A percentile compares a stretch with the other conserved stretches of the same genome.
phyloP scores from a whole-genome alignment of 2,797 vertebrate species.

The Helicolenus hilgendorfi region DNA sequence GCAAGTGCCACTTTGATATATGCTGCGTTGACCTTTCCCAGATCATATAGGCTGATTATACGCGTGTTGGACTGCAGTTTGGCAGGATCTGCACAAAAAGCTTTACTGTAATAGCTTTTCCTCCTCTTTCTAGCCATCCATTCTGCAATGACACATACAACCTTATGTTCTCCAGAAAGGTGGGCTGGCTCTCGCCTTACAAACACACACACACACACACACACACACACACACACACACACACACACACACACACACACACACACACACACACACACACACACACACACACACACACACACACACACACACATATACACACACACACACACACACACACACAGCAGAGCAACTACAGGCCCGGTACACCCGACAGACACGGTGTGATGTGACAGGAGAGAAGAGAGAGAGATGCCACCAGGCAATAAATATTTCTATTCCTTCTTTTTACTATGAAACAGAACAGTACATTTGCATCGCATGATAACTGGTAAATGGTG shows the following conservation, averaged over 20 bases:
- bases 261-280: slow-evolving; percentile 38
- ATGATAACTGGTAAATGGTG: background rate
- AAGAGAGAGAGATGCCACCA: background rate
- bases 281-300: slow-evolving; percentile 15
- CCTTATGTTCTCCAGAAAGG: slow-evolving; percentile 66
- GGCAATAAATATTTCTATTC: background rate
- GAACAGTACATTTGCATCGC: background rate
- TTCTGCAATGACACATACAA: slow-evolving; percentile 71
- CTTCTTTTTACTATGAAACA: background rate
- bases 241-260: background rate
- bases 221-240: background rate
- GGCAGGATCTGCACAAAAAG: slow-evolving; percentile 65
- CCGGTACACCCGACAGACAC: slow-evolving; percentile 1
- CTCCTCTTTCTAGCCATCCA: slow-evolving; percentile 62
- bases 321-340: too few species aligned
- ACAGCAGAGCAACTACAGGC: slow-evolving; percentile 6
- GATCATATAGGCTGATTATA: slow-evolving; percentile 78
- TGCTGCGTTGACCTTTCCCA: slow-evolving; percentile 63
- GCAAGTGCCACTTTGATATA: slow-evolving; percentile 68
- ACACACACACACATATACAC: background rate
- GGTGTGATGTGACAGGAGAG: slow-evolving; percentile 17
- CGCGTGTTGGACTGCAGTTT: slow-evolving; percentile 58
- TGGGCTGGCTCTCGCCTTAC: slow-evolving; percentile 33
- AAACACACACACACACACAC: slow-evolving; percentile 36
- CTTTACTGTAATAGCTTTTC: slow-evolving; percentile 67